phyloP scores from a whole-genome alignment of 1,140 invertebrate species.

The Saccostrea cuccullata region DNA sequence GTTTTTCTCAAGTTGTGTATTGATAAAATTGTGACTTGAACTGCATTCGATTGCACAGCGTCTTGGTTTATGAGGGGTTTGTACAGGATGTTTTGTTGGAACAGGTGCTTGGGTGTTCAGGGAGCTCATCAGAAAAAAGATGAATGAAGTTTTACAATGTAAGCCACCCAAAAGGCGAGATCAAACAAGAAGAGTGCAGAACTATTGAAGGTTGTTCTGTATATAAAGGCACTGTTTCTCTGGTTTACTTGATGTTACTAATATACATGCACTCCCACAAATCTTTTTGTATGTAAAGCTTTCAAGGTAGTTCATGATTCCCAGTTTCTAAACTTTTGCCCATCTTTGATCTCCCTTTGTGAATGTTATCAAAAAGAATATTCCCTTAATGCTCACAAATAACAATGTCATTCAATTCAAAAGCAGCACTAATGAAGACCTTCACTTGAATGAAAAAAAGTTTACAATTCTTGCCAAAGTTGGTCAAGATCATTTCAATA shows the following conservation, averaged over 20 bases:
- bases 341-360: too few relatives aligned
- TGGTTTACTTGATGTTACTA: neutral
- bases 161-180: neutral
- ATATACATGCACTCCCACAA: too few relatives aligned
- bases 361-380: too few relatives aligned
- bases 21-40: constrained; percentile 32
- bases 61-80: constrained; percentile 17
- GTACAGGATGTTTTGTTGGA: neutral
- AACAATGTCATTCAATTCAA: too few relatives aligned
- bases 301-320: too few relatives aligned
- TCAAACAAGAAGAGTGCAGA: neutral
- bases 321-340: too few relatives aligned
- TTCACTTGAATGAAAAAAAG: too few relatives aligned
- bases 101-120: constrained; percentile 3
- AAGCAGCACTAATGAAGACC: too few relatives aligned
- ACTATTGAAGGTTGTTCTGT: neutral
- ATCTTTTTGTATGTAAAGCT: too few relatives aligned
- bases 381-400: too few relatives aligned
- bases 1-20: constrained; percentile 30
- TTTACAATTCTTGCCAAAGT: too few relatives aligned
- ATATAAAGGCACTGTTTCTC: neutral
- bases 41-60: constrained; percentile 5
- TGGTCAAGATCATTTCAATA: too few relatives aligned
- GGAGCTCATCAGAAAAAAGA: neutral
- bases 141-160: neutral